Percentiles rank a stretch among this genome's conserved stretches.
These are phyloP conservation scores for Tapirus indicus DNA, from an alignment of 2,797 vertebrate species.

Conservation along the genomic window DNA sequence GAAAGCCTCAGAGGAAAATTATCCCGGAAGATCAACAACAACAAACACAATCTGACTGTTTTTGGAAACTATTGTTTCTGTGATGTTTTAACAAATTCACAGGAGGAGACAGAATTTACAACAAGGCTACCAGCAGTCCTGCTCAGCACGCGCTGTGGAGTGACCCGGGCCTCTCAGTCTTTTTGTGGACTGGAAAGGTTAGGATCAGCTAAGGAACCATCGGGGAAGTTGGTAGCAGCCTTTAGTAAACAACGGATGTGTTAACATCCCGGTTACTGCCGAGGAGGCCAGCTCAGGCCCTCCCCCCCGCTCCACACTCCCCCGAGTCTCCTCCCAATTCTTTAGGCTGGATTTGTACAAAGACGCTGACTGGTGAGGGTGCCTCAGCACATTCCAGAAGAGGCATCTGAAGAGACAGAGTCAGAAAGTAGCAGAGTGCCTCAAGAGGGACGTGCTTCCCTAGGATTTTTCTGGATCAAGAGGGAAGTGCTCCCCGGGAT, in stretches of 20 bases:
- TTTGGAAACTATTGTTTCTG: neutral
- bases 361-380: too few species aligned
- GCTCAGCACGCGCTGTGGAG: neutral
- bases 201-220: neutral
- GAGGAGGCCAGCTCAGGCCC: neutral
- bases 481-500: neutral
- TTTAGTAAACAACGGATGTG: neutral
- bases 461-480: neutral
- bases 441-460: neutral
- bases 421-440: neutral
- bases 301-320: neutral
- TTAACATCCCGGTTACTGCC: accelerated
- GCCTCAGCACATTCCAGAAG: neutral
- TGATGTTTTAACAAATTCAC: constrained; percentile 25
- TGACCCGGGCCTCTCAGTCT: constrained; percentile 57
- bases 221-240: neutral
- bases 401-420: neutral
- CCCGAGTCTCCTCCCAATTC: neutral
- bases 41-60: neutral
- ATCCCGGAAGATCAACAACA: neutral
- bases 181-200: neutral
- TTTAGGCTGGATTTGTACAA: neutral
- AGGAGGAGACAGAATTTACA: constrained; percentile 19
- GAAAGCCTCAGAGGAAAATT: neutral
- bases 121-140: neutral